A percentile compares a stretch with the other conserved stretches of the same genome.
Conservation (phyloP, 1,140 invertebrate genomes). For the Hyles euphorbiae region DNA sequence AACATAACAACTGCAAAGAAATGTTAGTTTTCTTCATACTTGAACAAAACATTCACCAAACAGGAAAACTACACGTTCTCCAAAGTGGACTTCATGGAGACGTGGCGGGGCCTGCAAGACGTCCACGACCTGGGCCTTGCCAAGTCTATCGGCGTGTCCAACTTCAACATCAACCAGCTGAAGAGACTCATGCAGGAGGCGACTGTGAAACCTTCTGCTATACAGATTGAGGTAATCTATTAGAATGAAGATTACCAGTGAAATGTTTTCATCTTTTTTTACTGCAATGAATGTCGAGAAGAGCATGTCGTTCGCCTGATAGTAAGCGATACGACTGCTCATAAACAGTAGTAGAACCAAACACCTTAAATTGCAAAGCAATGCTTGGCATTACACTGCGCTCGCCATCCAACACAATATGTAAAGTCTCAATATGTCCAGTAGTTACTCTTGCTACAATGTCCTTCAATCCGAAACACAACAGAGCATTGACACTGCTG, state of each 20-base stretch:
- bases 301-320: no score
- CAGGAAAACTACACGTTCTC: slow-evolving; percentile 42
- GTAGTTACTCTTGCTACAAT: no score
- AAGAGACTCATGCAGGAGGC: slow-evolving; percentile 79
- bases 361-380: no score
- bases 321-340: no score
- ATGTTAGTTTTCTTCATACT: no score
- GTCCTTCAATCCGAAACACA: no score
- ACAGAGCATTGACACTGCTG: no score
- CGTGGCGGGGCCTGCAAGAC: slow-evolving; percentile 85
- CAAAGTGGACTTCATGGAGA: slow-evolving; percentile 78
- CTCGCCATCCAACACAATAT: no score
- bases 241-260: neutral
- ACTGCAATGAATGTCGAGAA: no score
- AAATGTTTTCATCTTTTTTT: slow-evolving; percentile 1
- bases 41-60: neutral
- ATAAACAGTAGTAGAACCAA: no score
- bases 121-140: slow-evolving; percentile 80
- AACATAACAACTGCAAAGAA: no score
- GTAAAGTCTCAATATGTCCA: neutral
- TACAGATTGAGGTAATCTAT: slow-evolving; percentile 71
- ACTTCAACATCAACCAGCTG: slow-evolving; percentile 90
- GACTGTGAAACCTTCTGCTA: slow-evolving; percentile 63
- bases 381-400: no score
- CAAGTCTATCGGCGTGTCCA: slow-evolving; percentile 90